A percentile compares a stretch with the other conserved stretches of the same genome.
These are phyloP conservation scores for Tapera naevia DNA, from an alignment of 2,797 vertebrate genomes.

Conservation along the genomic window DNA sequence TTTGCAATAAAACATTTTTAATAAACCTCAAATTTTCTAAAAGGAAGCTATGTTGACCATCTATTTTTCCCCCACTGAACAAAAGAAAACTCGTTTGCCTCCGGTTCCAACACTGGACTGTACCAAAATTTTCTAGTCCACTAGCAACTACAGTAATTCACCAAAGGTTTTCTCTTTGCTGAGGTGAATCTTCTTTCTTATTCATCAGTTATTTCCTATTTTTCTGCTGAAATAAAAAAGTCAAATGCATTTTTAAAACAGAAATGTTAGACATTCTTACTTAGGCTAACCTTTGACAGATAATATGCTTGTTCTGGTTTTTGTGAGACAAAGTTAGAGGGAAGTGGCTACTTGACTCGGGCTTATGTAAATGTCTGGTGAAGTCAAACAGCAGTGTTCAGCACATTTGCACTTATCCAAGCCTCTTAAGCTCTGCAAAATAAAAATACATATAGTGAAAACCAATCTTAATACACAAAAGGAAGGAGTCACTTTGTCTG, in stretches of 20 bases:
- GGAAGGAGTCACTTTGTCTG: background rate
- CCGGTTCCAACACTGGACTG: background rate
- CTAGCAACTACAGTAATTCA: background rate
- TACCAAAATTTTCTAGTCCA: background rate
- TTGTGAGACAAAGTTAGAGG: constrained; percentile 3
- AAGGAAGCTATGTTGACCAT: background rate
- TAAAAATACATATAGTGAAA: constrained; percentile 16
- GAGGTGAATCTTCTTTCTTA: background rate
- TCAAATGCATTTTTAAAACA: constrained; percentile 1
- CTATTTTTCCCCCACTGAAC: background rate
- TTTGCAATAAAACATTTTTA: background rate
- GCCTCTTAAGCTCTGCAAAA: constrained; percentile 3
- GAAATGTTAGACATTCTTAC: constrained; percentile 10
- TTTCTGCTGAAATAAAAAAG: background rate
- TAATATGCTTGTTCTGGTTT: constrained; percentile 28
- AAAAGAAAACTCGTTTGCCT: background rate
- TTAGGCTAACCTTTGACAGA: constrained; percentile 21
- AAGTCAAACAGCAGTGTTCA: background rate
- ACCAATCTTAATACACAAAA: background rate
- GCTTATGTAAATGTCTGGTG: constrained; percentile 5
- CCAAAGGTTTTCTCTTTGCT: background rate
- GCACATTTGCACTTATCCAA: background rate
- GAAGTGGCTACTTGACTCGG: constrained; percentile 11
- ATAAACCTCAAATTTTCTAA: background rate
- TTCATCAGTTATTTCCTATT: constrained; percentile 43